phyloP scores from a whole-genome alignment of 2,113 vertebrate genomes.

The Spizaetus ornatus region DNA sequence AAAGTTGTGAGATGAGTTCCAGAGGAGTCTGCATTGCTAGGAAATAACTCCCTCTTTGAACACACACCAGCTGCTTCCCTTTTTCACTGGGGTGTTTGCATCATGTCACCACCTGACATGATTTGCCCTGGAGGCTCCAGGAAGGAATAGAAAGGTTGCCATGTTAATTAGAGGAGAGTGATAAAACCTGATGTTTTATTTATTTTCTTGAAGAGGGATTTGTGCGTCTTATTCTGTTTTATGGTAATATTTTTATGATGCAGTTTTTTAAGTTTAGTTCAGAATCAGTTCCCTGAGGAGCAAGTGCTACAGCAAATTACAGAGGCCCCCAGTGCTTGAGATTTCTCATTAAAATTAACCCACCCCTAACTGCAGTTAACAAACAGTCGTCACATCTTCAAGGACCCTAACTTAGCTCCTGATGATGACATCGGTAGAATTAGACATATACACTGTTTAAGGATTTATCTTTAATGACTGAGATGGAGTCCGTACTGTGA shows the following conservation, averaged over 20 bases:
- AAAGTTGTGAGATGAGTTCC: neutral
- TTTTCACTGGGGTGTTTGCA: neutral
- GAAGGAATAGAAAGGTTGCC: conserved; percentile 25
- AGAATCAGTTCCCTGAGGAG: neutral
- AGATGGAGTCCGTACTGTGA: neutral
- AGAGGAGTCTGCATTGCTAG: neutral
- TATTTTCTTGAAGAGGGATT: conserved; percentile 56
- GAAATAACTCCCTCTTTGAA: neutral
- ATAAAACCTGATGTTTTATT: conserved; percentile 62
- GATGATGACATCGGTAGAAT: neutral
- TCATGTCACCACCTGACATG: conserved; percentile 18
- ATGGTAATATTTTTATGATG: conserved; percentile 44
- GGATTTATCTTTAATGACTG: neutral
- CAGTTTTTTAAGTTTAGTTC: conserved; percentile 31
- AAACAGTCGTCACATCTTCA: neutral
- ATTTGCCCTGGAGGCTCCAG: conserved; percentile 19
- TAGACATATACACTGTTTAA: neutral
- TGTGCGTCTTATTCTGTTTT: conserved; percentile 35
- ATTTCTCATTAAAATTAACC: conserved; percentile 30
- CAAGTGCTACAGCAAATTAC: neutral
- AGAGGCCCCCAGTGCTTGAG: neutral
- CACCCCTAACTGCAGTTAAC: neutral
- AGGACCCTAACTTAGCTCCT: neutral
- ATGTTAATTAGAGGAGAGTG: conserved; percentile 41
- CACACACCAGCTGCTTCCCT: neutral